Evolutionary conservation across 1,140 invertebrate genomes (phyloP), one percentile per base, ranked within the genome.

Genomic region (Drosophila truncata): DNA sequence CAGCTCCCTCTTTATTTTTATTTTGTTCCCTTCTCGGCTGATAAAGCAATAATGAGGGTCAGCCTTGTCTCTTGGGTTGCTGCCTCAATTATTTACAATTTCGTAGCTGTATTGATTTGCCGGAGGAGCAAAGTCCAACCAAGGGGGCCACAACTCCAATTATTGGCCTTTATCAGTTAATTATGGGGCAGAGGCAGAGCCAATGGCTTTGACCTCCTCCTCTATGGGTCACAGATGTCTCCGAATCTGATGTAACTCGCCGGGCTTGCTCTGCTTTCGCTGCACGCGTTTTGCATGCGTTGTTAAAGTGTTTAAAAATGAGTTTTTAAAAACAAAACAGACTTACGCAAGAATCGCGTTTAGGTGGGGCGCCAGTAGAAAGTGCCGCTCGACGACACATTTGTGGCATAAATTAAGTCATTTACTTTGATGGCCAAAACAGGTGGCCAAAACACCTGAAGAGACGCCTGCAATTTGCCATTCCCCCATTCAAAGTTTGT

Each of bases 211-310:
- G 84, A 88, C 80, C 84, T 61, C 76, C 33, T 55, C 20, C 52
- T 37, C 52, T 25, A 7, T 39, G 63, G 59, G 69, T 64, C 62
- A 37, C 25, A 18, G 69, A 23, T 14, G 52, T 37, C 33, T 37
- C 52, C 52, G 54, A 41, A 62, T 64, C 79, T 87, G 82, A 86
- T 87, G 71, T 87, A 87, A 86, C 60, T 23, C 2, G 25, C 18
- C 27, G 20, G 7, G n/a, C 10, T 13, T 37, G 60, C 42, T 50
- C 31, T 41, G 54, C 42, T 44, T 72, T 50, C 66, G 66, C 54
- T 71, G 80, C 85, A 88, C 85, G 84, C 84, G 77, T 78, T 87
- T 87, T 87, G 83, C 84, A 88, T 87, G 84, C 77, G 84, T 88
- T 87, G 76, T 88, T 88, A 61, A 67, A 35, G 67, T 65, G 72